Percentiles rank a stretch among this genome's conserved stretches.
Conservation (phyloP, 2,888 invertebrate genomes). For the Parnassius apollo region DNA sequence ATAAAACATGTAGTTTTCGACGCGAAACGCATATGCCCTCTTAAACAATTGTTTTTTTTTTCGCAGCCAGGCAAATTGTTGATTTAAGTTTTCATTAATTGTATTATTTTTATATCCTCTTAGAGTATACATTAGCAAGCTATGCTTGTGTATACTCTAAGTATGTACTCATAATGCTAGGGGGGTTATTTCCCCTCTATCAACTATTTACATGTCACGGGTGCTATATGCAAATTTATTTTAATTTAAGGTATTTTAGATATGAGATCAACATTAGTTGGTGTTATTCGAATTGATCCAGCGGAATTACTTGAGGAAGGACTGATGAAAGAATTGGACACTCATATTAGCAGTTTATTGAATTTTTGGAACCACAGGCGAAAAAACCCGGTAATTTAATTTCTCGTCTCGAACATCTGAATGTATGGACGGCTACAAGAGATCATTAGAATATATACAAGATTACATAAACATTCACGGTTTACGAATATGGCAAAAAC, state of each 20-base stretch:
- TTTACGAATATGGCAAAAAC: conserved; percentile 97
- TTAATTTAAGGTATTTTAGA: conserved; percentile 85
- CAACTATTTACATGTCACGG: background rate
- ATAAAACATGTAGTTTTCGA: too few relatives aligned
- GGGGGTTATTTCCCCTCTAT: too few relatives aligned
- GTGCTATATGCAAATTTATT: background rate
- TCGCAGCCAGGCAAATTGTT: too few relatives aligned
- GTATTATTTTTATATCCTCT: too few relatives aligned
- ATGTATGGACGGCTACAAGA: conserved; percentile 95
- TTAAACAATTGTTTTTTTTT: too few relatives aligned
- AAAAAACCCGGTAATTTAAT: conserved; percentile 79
- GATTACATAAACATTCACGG: conserved; percentile 98
- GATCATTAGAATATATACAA: conserved; percentile 98
- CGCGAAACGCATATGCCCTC: too few relatives aligned
- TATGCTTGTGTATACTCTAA: too few relatives aligned
- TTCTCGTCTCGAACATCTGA: conserved; percentile 86
- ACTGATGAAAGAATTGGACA: conserved; percentile 92
- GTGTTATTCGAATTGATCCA: conserved; percentile 96
- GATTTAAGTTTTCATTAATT: too few relatives aligned
- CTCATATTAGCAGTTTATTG: conserved; percentile 77
- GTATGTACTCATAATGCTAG: too few relatives aligned
- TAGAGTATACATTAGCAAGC: too few relatives aligned
- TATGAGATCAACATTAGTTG: conserved; percentile 97
- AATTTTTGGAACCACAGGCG: conserved; percentile 65
- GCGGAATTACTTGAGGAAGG: conserved; percentile 97